A percentile compares a stretch with the other conserved stretches of the same genome.
These are phyloP conservation scores for Capromys pilorides DNA, from an alignment of 2,797 vertebrate species.

Conservation along the genomic window DNA sequence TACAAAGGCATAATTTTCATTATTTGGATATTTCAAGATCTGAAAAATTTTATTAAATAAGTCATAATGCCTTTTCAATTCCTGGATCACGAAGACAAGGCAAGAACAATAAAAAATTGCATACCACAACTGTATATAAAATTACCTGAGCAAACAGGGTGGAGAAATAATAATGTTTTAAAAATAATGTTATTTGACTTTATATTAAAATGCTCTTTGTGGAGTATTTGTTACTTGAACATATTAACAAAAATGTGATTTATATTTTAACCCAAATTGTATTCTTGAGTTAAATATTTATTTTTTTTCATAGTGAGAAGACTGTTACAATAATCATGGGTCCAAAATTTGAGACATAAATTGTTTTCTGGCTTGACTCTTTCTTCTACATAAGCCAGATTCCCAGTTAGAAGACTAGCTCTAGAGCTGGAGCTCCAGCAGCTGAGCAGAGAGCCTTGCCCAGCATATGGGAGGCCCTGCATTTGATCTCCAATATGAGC, in stretches of 20 bases:
- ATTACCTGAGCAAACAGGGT: not conserved
- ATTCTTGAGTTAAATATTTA: not conserved
- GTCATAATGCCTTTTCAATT: slow-evolving; percentile 65
- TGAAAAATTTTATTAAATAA: slow-evolving; percentile 62
- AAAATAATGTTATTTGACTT: not conserved
- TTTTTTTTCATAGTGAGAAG: not conserved
- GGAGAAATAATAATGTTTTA: slow-evolving; percentile 41
- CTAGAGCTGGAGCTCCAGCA: too few species aligned
- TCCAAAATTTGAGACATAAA: not conserved
- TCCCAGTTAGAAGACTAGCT: not conserved
- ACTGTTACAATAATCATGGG: not conserved
- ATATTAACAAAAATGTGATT: not conserved
- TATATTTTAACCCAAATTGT: not conserved
- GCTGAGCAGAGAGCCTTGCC: not conserved
- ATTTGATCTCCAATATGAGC: not conserved
- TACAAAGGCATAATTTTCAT: slow-evolving; percentile 69
- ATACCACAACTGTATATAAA: slow-evolving; percentile 26
- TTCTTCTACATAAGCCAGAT: not conserved
- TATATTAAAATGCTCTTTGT: not conserved
- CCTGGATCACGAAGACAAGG: slow-evolving; percentile 39
- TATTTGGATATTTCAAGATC: slow-evolving; percentile 68
- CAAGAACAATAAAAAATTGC: slow-evolving; percentile 55
- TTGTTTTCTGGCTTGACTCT: slow-evolving; percentile 1
- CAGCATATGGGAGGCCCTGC: not conserved
- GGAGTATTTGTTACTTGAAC: not conserved